Base-by-base conservation (phyloP, 2,888 invertebrate genomes). In the Trypoxylon attenuatum region DNA sequence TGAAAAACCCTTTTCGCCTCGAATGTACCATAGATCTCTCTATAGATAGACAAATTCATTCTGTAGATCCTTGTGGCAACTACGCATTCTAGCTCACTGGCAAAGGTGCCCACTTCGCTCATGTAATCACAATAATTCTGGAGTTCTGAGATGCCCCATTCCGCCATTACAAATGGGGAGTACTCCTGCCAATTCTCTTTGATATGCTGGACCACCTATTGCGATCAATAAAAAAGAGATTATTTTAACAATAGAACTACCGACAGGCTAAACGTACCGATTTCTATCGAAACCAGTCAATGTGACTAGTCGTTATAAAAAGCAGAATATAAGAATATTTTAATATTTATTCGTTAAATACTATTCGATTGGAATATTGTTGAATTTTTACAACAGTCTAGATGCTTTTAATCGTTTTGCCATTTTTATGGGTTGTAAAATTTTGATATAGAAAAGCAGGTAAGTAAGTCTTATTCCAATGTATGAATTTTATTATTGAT, bases 11-110 rank as follows among this genome's bases (percentile, higher is more conserved):
- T 58, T 29, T 82, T 71, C 1, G 85, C 65, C 29, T 80, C 70
- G n/a, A 69, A 66, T 1, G 54, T 49, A 0, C 65, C 68, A 16
- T 63, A 57, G 43, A 80, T 71, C 25, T 82, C 70, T 0, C 84
- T 79, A 68, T 84, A 84, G 21, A 84, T 84, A 16, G 82, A 80
- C 0, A 84, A 73, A 73, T 83, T 84, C 76, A 83, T 77, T 16
- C 64, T 68, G 56, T 85, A 71, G 2, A 84, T 62, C 52, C 78
- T 82, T 0, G 85, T 79, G 2, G 82, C 85, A 3, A 84, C 80
- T 0, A 75, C 77, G 54, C 84, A 84, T 29, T 84, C 84, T 21
- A 84, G 70, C 41, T 84, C 84, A 42, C 82, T 82, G 10, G 84
- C 84, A 50, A 81, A 84, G 2, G 82, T 80, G 1, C 84, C 84